Conservation (phyloP, 2,888 invertebrate species). For the Tetragnatha montana region DNA sequence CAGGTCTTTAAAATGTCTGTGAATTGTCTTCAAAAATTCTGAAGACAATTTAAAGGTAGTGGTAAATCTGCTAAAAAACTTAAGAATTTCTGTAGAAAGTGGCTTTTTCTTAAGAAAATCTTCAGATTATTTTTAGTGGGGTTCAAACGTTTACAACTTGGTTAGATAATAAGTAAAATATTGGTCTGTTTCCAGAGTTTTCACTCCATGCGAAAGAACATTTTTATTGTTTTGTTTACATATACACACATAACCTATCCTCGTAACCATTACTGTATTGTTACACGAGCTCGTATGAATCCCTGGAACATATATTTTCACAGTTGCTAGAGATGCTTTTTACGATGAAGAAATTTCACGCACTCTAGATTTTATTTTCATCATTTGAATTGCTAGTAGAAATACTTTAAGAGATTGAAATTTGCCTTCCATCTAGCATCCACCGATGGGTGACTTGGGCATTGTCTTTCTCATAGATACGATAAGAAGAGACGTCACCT, state of each 20-base stretch:
- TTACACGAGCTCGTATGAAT: slow-evolving; percentile 29
- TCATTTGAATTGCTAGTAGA: slow-evolving; percentile 37
- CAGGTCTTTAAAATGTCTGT: too few species aligned
- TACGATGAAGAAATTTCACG: slow-evolving; percentile 19
- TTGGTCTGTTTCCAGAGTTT: neutral
- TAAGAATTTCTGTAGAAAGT: too few species aligned
- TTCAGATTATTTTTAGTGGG: too few species aligned
- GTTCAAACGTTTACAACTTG: too few species aligned
- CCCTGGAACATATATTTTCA: slow-evolving; percentile 35
- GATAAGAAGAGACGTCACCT: neutral
- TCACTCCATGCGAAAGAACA: neutral
- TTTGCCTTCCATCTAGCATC: neutral
- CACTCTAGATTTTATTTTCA: slow-evolving; percentile 26
- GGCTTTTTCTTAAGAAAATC: too few species aligned
- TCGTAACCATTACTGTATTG: slow-evolving; percentile 39
- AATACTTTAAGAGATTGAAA: neutral
- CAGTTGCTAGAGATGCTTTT: slow-evolving; percentile 36
- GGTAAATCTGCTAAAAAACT: too few species aligned
- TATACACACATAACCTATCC: slow-evolving; percentile 3
- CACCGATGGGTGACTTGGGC: neutral
- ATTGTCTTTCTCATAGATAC: neutral
- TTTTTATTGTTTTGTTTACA: slow-evolving; percentile 25
- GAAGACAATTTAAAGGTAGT: too few species aligned
- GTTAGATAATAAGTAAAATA: neutral
- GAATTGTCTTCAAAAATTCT: too few species aligned